Evolutionary conservation across 2,797 vertebrate species (phyloP).

Genomic region (Rhinichthys osculus): DNA sequence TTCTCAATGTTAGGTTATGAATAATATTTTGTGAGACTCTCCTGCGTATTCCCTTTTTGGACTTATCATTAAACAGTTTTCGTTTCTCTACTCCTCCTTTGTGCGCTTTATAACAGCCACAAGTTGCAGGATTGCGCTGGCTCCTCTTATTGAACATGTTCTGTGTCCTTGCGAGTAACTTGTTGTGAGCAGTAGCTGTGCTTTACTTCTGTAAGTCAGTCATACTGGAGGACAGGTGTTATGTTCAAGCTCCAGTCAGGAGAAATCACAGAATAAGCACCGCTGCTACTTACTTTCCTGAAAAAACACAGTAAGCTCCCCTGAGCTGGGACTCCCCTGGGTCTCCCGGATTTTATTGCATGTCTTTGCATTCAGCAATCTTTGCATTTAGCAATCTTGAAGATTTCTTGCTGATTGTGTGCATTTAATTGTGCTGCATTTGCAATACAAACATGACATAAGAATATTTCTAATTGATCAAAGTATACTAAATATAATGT

Average conservation of each 20-base stretch:
- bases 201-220: background rate
- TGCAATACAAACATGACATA: background rate
- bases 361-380: too few relatives aligned
- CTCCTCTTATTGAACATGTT: background rate
- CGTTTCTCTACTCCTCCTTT: too few relatives aligned
- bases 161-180: background rate
- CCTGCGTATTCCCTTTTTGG: background rate
- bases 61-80: too few relatives aligned
- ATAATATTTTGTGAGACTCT: background rate
- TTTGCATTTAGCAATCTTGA: background rate
- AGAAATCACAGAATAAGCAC: background rate
- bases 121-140: background rate
- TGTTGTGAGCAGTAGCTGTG: background rate
- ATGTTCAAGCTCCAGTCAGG: constrained; percentile 12
- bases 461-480: background rate
- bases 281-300: background rate
- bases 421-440: constrained; percentile 3
- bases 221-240: background rate
- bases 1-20: background rate
- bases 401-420: background rate
- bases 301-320: constrained; percentile 4
- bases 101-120: background rate
- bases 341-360: background rate
- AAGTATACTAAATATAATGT: too few relatives aligned
- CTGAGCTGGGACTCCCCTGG: background rate